phyloP scores from a whole-genome alignment of 2,797 vertebrate species.

The Argyrosomus regius region DNA sequence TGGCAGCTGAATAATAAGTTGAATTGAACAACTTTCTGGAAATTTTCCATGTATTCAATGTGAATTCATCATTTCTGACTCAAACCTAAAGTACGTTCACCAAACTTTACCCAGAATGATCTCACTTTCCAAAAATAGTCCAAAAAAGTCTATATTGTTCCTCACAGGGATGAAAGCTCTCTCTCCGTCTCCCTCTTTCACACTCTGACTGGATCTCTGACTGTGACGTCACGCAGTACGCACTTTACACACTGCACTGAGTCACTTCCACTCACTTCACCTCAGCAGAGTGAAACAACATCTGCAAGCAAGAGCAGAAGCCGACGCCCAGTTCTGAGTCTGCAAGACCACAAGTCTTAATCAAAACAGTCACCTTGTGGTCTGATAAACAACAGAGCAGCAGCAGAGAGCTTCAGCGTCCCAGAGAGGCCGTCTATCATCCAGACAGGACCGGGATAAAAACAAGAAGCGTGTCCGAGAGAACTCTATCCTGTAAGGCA shows the following conservation, averaged over 20 bases:
- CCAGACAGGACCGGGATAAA: background rate
- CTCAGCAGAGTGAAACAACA: constrained; percentile 64
- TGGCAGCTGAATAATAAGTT: background rate
- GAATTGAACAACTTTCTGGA: background rate
- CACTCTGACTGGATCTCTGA: constrained; percentile 32
- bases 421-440: constrained; percentile 10
- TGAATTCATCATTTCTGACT: background rate
- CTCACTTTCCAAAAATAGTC: constrained; percentile 24
- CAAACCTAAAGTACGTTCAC: background rate
- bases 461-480: constrained; percentile 1
- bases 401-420: constrained; percentile 25
- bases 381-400: constrained; percentile 18
- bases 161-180: background rate
- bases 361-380: constrained; percentile 42
- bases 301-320: constrained; percentile 59
- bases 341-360: constrained; percentile 29
- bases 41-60: background rate
- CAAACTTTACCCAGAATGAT: constrained; percentile 12
- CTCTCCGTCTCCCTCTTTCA: background rate
- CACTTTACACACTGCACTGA: constrained; percentile 70
- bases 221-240: constrained; percentile 65
- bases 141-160: constrained; percentile 10
- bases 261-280: constrained; percentile 73
- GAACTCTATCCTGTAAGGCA: background rate
- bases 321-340: constrained; percentile 62